A percentile compares a stretch with the other conserved stretches of the same genome.
phyloP scores from a whole-genome alignment of 2,888 invertebrate genomes.

The Calliopum simillimum region DNA sequence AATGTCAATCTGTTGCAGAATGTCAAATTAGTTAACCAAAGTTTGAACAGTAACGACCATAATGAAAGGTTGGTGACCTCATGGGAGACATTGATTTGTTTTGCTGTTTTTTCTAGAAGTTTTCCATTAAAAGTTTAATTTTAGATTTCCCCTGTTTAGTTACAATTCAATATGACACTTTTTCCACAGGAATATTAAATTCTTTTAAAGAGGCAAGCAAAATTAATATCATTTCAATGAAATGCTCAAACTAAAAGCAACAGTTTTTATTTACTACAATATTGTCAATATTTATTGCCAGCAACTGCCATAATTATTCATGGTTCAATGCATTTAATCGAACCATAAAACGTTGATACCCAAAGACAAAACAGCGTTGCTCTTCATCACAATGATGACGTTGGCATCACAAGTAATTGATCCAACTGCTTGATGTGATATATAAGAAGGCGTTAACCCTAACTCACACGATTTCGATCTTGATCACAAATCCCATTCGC shows the following conservation, averaged over 20 bases:
- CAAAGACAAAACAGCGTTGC: neutral
- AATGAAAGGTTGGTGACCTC: neutral
- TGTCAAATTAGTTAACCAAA: neutral
- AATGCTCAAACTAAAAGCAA: too few species aligned
- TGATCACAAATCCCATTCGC: neutral
- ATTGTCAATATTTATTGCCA: slow-evolving; percentile 8
- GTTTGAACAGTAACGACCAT: neutral
- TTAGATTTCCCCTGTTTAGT: too few species aligned
- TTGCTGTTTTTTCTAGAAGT: neutral
- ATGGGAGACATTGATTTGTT: neutral
- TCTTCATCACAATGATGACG: neutral
- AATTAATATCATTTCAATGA: too few species aligned
- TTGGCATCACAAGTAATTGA: slow-evolving; percentile 13
- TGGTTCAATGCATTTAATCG: neutral
- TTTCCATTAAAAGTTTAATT: neutral
- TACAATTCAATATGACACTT: too few species aligned
- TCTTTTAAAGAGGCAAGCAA: too few species aligned
- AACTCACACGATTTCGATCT: slow-evolving; percentile 44
- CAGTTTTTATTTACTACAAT: neutral
- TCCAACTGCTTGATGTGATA: slow-evolving; percentile 38
- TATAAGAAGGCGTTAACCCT: slow-evolving; percentile 50
- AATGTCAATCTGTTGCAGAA: slow-evolving; percentile 32
- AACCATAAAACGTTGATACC: neutral
- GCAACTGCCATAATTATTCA: neutral
- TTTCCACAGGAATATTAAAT: too few species aligned